Percentiles rank a stretch among this genome's conserved stretches.
Conservation (phyloP, 2,888 invertebrate species). For the Axea sp. region DNA sequence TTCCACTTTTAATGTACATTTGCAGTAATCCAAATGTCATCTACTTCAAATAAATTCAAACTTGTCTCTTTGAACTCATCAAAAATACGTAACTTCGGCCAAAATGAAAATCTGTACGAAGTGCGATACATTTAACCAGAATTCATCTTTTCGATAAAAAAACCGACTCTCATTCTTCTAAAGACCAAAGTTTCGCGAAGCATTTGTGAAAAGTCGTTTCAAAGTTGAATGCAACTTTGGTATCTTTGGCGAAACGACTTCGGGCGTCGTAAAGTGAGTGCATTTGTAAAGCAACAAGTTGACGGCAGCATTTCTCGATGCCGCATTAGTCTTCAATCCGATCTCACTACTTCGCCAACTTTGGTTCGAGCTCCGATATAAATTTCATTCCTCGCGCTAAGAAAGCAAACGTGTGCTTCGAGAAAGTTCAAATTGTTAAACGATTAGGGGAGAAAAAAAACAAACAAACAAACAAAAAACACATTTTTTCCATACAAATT, state of each 20-base stretch:
- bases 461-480: too few species aligned
- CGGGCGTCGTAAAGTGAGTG: constrained; percentile 3
- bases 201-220: background rate
- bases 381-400: background rate
- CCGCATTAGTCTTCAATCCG: constrained; percentile 17
- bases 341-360: background rate
- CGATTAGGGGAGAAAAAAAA: too few species aligned
- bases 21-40: too few species aligned
- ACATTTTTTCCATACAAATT: too few species aligned
- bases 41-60: too few species aligned
- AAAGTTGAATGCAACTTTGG: constrained; percentile 3
- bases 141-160: background rate
- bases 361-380: background rate
- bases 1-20: too few species aligned
- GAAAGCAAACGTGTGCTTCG: background rate
- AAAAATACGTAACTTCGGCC: too few species aligned
- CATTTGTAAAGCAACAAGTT: constrained; percentile 45
- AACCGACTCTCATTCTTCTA: background rate
- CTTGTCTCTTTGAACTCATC: too few species aligned
- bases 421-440: too few species aligned
- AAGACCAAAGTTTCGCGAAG: background rate
- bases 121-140: too few species aligned
- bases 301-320: constrained; percentile 36
- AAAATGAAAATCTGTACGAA: too few species aligned
- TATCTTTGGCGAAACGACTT: background rate